Base-by-base conservation (phyloP, 2,797 vertebrate species). In the Hippocampus kuda region DNA sequence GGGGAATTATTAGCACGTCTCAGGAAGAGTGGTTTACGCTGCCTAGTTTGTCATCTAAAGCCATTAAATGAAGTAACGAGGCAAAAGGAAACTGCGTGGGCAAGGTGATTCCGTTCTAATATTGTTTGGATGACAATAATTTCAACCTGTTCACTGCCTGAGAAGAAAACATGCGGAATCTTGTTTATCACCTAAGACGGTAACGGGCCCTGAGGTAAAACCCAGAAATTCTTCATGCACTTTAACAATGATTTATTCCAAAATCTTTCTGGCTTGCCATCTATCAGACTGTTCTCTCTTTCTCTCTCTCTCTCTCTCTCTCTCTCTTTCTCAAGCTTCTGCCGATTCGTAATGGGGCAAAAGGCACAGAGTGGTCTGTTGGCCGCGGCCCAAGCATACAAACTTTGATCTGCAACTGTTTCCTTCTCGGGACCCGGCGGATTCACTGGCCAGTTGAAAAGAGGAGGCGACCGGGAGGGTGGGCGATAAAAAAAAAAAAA, bases 321-420 rank as follows among this genome's bases (percentile, higher is more conserved):
- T 34, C 34, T 34, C 5, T 6, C 4, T 34, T 34, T 34, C 5
- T 38, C 34, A 69, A 81, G 81, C 77, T 79, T 76, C 73, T 66
- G 72, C 79, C 68, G 82, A 80, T 79, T 81, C 77, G 79, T 78
- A 78, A 78, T 56, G 73, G 74, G 72, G 57, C 59, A 67, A 77
- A 79, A 81, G 75, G 75, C 77, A 77, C 71, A 81, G 82, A 83
- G 83, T 84, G 81, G 67, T 85, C 81, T 81, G 59, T 83, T 88
- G 87, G 86, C 89, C 75, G 56, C 18, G 3, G 71, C 83, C 84
- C 88, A 89, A 88, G 79, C 63, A 72, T 66, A 80, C 82, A 74
- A 83, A 83, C 87, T 90, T 90, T 91, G 90, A 90, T 88, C 79
- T 87, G 76, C 76, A 84, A 83, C 82, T 86, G 81, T 80, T 81